Conservation (phyloP, 2,888 invertebrate genomes). For the Apamea monoglypha region DNA sequence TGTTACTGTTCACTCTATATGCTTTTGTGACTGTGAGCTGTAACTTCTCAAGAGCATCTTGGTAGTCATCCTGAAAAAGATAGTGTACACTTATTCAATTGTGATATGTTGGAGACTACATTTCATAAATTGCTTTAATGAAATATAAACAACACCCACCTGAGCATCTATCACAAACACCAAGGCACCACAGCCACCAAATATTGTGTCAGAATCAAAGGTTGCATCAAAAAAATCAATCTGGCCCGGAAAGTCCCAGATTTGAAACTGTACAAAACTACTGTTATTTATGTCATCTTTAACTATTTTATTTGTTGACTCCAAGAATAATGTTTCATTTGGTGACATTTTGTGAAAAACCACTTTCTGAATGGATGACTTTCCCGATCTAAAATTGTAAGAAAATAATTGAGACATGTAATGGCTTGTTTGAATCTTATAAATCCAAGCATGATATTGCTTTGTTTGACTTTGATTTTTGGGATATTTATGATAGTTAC, state of each 20-base stretch:
- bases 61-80: conserved; percentile 96
- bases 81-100: neutral
- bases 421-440: neutral
- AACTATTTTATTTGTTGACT: conserved; percentile 99
- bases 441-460: neutral
- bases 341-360: conserved; percentile 99
- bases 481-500: neutral
- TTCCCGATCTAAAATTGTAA: conserved; percentile 95
- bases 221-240: conserved; percentile 99
- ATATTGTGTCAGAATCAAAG: conserved; percentile 98
- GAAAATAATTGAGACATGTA: neutral
- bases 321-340: conserved; percentile 99
- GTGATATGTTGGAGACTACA: neutral
- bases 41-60: conserved; percentile 98
- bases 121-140: neutral
- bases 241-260: conserved; percentile 99
- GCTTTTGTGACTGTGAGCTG: conserved; percentile 98
- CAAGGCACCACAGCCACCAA: conserved; percentile 98
- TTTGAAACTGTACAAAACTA: conserved; percentile 99
- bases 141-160: conserved; percentile 78
- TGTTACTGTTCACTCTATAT: conserved; percentile 98
- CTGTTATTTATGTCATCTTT: conserved; percentile 99
- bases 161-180: conserved; percentile 99
- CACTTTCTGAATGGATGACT: conserved; percentile 99
- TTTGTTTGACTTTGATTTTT: neutral